Conservation (phyloP, 2,797 vertebrate genomes). For the Nyctalus aviator region DNA sequence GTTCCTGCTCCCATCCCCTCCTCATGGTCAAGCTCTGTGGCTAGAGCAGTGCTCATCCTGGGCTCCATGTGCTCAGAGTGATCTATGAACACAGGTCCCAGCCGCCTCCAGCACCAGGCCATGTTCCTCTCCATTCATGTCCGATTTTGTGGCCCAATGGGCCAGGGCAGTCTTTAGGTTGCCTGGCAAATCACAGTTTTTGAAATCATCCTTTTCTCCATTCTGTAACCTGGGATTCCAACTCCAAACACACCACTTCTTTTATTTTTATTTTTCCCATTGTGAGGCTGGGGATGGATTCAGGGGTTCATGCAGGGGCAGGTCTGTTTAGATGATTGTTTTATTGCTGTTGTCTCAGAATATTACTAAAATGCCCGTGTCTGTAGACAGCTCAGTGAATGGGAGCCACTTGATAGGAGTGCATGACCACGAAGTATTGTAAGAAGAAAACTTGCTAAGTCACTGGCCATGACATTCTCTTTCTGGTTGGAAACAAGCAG, state of each 20-base stretch:
- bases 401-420: not conserved
- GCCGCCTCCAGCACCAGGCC: not conserved
- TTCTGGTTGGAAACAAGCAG: not conserved
- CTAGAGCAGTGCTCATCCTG: not conserved
- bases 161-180: not conserved
- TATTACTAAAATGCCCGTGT: not conserved
- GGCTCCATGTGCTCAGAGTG: constrained; percentile 1
- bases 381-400: not conserved
- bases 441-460: not conserved
- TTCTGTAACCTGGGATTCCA: constrained; percentile 25
- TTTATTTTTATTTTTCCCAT: not conserved
- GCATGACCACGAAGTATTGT: not conserved
- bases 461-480: not conserved
- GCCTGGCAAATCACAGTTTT: constrained; percentile 9
- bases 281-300: not conserved
- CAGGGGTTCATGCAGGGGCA: not conserved
- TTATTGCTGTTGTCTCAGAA: not conserved
- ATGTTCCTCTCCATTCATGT: not conserved
- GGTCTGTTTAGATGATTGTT: constrained; percentile 24
- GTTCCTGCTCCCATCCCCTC: not conserved
- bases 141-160: not conserved
- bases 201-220: constrained; percentile 29
- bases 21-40: not conserved
- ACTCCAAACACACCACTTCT: not conserved
- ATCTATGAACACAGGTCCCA: not conserved